These are phyloP conservation scores for Hylyphantes graminicola DNA, from an alignment of 1,140 invertebrate genomes.

Conservation along the genomic window DNA sequence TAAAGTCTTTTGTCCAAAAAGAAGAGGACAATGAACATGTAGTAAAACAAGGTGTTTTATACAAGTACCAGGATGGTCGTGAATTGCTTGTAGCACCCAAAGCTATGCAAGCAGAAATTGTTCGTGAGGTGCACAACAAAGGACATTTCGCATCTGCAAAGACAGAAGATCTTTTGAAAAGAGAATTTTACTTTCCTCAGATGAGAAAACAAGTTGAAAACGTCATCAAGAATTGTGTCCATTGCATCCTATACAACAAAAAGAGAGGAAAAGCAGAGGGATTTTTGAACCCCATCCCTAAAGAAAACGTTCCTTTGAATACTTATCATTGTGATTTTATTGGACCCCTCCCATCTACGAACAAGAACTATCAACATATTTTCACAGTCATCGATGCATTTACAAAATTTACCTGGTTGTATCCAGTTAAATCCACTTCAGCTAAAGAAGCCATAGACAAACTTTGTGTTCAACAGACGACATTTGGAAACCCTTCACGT, in stretches of 20 bases:
- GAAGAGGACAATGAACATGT: neutral
- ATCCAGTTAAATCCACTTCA: neutral
- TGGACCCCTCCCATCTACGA: neutral
- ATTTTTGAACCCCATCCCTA: slow-evolving; percentile 27
- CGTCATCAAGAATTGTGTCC: neutral
- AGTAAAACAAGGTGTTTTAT: slow-evolving; percentile 19
- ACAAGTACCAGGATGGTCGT: neutral
- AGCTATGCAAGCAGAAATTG: neutral
- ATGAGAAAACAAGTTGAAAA: neutral
- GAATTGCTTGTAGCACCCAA: slow-evolving; percentile 17
- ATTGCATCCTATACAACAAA: slow-evolving; percentile 34
- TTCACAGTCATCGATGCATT: slow-evolving; percentile 13
- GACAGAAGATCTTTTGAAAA: slow-evolving; percentile 9
- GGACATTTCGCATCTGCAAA: neutral
- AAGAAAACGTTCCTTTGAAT: slow-evolving; percentile 20
- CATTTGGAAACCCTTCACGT: neutral
- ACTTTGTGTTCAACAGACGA: neutral
- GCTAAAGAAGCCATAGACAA: neutral
- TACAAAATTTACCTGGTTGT: slow-evolving; percentile 4
- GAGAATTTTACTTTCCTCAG: neutral
- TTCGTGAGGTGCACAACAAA: slow-evolving; percentile 4
- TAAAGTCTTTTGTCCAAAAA: slow-evolving; percentile 2
- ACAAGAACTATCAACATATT: slow-evolving; percentile 14
- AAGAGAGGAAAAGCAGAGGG: slow-evolving; percentile 21
- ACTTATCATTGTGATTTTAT: neutral